A percentile compares a stretch with the other conserved stretches of the same genome.
phyloP scores from a whole-genome alignment of 2,888 invertebrate genomes.

The Leucoma salicis region DNA sequence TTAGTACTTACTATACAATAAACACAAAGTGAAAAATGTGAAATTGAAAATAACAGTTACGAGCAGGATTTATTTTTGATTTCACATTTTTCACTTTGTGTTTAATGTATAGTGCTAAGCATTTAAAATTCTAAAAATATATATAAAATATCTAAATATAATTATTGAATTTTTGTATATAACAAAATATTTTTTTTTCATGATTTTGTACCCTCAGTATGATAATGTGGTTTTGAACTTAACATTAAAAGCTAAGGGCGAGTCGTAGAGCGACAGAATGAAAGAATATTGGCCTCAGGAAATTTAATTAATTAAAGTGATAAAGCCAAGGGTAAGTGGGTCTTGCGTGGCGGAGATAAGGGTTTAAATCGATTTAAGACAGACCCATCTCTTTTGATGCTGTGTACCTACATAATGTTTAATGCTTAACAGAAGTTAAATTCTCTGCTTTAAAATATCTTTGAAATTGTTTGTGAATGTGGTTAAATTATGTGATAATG shows the following conservation, averaged over 20 bases:
- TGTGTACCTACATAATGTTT: neutral
- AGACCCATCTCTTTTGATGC: neutral
- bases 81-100: too few species aligned
- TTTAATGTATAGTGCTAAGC: too few species aligned
- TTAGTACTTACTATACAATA: too few species aligned
- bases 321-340: conserved; percentile 12
- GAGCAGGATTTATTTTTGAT: too few species aligned
- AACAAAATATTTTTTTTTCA: too few species aligned
- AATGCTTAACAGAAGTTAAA: neutral
- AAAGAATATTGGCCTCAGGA: conserved; percentile 28
- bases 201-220: conserved; percentile 2
- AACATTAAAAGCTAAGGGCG: conserved; percentile 22
- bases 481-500: neutral
- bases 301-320: conserved; percentile 41
- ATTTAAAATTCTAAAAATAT: too few species aligned
- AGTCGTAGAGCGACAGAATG: conserved; percentile 16
- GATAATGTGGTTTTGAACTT: conserved; percentile 18
- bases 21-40: too few species aligned
- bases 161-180: too few species aligned
- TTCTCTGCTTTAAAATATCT: neutral
- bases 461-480: neutral
- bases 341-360: conserved; percentile 19
- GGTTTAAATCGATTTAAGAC: neutral
- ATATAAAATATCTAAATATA: too few species aligned
- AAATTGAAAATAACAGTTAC: too few species aligned